These are phyloP conservation scores for Auanema freiburgensis DNA, from an alignment of 2,888 invertebrate species.

Conservation along the genomic window DNA sequence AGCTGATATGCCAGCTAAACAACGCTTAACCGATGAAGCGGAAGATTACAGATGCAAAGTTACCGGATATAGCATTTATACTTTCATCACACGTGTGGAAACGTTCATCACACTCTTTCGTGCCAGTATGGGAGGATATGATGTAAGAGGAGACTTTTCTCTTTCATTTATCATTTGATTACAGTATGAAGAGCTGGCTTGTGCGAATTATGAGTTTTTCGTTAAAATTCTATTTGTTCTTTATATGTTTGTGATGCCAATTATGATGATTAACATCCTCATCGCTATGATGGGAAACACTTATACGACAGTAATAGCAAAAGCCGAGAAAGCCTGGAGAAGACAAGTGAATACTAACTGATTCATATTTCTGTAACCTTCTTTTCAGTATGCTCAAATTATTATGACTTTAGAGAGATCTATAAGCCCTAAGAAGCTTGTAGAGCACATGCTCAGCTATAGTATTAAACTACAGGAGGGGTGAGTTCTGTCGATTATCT, in stretches of 20 bases:
- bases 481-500: neutral
- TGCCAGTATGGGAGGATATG: conserved; percentile 95
- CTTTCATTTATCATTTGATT: conserved; percentile 45
- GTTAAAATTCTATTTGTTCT: conserved; percentile 88
- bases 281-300: conserved; percentile 98
- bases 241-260: conserved; percentile 97
- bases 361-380: too few relatives aligned
- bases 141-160: conserved; percentile 73
- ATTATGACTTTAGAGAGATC: conserved; percentile 93
- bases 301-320: conserved; percentile 93
- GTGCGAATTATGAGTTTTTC: conserved; percentile 86
- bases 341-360: conserved; percentile 75
- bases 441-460: conserved; percentile 88
- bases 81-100: conserved; percentile 76
- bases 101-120: conserved; percentile 98
- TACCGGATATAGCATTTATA: conserved; percentile 62
- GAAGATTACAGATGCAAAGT: conserved; percentile 11
- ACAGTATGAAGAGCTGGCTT: conserved; percentile 87
- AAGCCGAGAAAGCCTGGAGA: conserved; percentile 98
- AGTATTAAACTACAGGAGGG: conserved; percentile 72
- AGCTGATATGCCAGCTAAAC: conserved; percentile 72
- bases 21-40: conserved; percentile 41
- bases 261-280: conserved; percentile 79
- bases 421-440: conserved; percentile 84
- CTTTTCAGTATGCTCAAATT: conserved; percentile 89